phyloP scores from a whole-genome alignment of 2,888 invertebrate species.

The Xanthorhoe spadicearia region DNA sequence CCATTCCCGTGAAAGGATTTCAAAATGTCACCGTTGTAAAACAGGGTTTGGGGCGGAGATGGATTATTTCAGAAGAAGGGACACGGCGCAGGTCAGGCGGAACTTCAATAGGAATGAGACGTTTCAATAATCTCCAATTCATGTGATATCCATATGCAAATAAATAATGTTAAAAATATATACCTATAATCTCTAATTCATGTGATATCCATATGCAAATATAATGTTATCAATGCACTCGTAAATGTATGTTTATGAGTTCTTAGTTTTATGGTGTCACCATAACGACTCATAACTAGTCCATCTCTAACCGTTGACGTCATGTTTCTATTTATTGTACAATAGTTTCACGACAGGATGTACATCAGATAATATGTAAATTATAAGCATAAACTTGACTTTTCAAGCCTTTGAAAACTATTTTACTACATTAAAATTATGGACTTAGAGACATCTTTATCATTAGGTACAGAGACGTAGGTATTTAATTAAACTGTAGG shows the following conservation, averaged over 20 bases:
- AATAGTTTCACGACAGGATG: too few relatives aligned
- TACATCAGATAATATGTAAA: too few relatives aligned
- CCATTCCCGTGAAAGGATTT: slow-evolving; percentile 54
- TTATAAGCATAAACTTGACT: too few relatives aligned
- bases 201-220: slow-evolving; percentile 12
- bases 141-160: slow-evolving; percentile 1
- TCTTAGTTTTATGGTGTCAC: slow-evolving; percentile 13
- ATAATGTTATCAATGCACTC: slow-evolving; percentile 1
- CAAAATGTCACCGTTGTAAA: slow-evolving; percentile 55
- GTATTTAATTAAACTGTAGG: too few relatives aligned
- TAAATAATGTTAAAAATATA: too few relatives aligned
- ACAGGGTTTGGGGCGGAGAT: slow-evolving; percentile 49
- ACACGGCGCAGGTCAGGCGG: slow-evolving; percentile 39
- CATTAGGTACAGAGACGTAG: too few relatives aligned
- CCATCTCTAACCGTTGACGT: slow-evolving; percentile 3
- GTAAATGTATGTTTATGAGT: slow-evolving; percentile 4
- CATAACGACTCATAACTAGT: slow-evolving; percentile 26
- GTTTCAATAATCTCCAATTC: slow-evolving; percentile 27
- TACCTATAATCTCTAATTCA: slow-evolving; percentile 28
- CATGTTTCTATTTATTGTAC: too few relatives aligned
- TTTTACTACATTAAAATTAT: too few relatives aligned
- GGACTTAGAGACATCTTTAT: too few relatives aligned
- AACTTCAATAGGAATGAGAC: slow-evolving; percentile 33
- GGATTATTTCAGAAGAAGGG: slow-evolving; percentile 49
- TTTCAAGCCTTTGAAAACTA: too few relatives aligned